Base-by-base conservation (phyloP, 1,140 invertebrate genomes). In the Trichonephila clavipes region DNA sequence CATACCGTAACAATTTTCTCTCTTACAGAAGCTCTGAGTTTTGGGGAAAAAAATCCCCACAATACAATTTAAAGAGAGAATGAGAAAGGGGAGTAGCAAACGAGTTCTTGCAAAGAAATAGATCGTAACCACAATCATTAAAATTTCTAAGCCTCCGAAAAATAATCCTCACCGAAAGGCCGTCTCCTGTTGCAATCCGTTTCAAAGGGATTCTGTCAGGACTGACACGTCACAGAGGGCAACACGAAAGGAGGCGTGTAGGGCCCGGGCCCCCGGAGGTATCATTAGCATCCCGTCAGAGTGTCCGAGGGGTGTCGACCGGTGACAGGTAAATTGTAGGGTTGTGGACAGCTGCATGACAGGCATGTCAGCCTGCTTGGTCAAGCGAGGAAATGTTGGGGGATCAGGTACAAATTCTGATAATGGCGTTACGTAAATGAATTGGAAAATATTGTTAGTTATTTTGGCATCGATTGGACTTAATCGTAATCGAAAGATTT, bases 251-350 rank as follows among this genome's bases (percentile, higher is more conserved):
- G 72, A 51, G 88, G 69, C 51, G 66, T 77, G 66, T 77, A 40
- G 88, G 64, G 88, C 51, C 72, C 72, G 72, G 72, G 24, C 72
- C 72, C 72, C 72, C 72, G 58, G 83, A 92, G 91, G 82, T 92
- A 92, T 92, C 91, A 92, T 92, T 92, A 92, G 91, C 91, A 92
- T 92, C 91, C 91, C 82, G 66, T 69, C 82, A 87, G 51, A 91
- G 69, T 87, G 91, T 92, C 91, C 91, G 64, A 64, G 81, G 90
- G 90, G 82, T 85, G 90, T 92, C 90, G 82, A 44, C 59, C 82
- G 91, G 62, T 92, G 91, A 92, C 91, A 92, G 91, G 82, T 87
- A 92, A 92, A 92, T 87, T 92, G 83, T 87, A 87, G 82, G 82
- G 24, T 58, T 86, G 64, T 51, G 82, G 82, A 92, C 81, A 61